phyloP scores from a whole-genome alignment of 2,888 invertebrate genomes.

The Microctonus aethiopoides region DNA sequence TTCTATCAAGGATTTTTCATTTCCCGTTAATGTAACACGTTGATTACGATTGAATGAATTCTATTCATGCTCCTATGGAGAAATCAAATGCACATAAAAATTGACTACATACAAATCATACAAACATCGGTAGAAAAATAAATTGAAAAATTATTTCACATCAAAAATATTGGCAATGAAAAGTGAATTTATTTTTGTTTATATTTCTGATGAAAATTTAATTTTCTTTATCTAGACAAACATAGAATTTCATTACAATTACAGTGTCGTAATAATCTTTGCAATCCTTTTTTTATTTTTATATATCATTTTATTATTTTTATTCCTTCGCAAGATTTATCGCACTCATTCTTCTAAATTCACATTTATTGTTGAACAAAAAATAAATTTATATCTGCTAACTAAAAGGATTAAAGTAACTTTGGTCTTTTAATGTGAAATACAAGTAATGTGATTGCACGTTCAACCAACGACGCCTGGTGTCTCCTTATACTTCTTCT shows the following conservation, averaged over 20 bases:
- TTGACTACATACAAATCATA: too few species aligned
- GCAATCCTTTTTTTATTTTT: not conserved
- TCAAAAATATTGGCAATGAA: too few species aligned
- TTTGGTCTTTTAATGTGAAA: constrained; percentile 37
- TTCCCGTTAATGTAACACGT: too few species aligned
- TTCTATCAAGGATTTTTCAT: too few species aligned
- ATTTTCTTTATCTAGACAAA: not conserved
- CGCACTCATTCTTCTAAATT: not conserved
- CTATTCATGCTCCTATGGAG: too few species aligned
- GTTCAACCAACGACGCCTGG: constrained; percentile 25
- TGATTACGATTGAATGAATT: too few species aligned
- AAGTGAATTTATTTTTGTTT: too few species aligned
- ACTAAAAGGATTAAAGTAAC: constrained; percentile 39
- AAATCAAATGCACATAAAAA: too few species aligned
- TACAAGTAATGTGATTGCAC: constrained; percentile 40
- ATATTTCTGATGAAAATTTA: not conserved
- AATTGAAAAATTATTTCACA: not conserved
- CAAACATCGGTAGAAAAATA: too few species aligned
- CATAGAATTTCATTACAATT: too few species aligned
- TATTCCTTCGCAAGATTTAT: constrained; percentile 1
- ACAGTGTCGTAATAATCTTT: not conserved
- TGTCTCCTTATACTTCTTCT: constrained; percentile 29
- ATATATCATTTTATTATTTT: not conserved
- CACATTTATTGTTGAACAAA: constrained; percentile 14
- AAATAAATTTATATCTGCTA: constrained; percentile 34